Base-by-base conservation (phyloP, 2,113 vertebrate genomes). In the Natator depressus region DNA sequence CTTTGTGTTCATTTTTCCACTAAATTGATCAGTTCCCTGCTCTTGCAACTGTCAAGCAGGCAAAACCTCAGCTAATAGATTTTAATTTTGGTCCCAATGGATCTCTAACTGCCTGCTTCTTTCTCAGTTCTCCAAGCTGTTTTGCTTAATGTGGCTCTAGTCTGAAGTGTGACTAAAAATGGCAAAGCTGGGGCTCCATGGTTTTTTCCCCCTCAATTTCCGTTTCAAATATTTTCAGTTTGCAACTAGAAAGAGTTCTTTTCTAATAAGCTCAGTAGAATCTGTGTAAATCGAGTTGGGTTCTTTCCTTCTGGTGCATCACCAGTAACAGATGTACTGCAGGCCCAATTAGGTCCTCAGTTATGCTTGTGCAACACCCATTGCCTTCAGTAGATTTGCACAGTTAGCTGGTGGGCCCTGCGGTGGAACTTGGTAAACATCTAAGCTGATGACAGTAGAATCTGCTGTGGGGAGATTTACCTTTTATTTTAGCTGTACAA, bases 111-210 rank as follows among this genome's bases (percentile, higher is more conserved):
- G 22, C 46, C 55, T 54, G 62, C 27, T 82, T 17, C 22, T 78
- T 47, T 78, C 25, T 62, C 2, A 5, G 50, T 10, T 6, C 57
- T 46, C 49, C 75, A 1, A 1, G 42, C 6, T 38, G 14, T 42
- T 27, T 24, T 27, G 2, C 62, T 49, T 80, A 20, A 81, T 1
- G 2, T 53, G 51, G 59, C 24, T 81, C 38, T 42, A 2, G 46
- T 62, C 24, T 12, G 84, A 53, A 78, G 19, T 0, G n/a, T 0
- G 1, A 10, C 57, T 0, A 57, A 14, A 1, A 17, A 80, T 0
- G 0, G 47, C 0, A 42, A 47, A 24, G 2, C 89, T 2, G 1
- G 0, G 0, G 1, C 84, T 69, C 19, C 16, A 47, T 24, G 31
- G 31, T 31, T 13, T 55, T 49, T 62, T 17, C 19, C 20, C 55